These are phyloP conservation scores for Uromys caudimaculatus DNA, from an alignment of 2,797 vertebrate species.

Conservation along the genomic window DNA sequence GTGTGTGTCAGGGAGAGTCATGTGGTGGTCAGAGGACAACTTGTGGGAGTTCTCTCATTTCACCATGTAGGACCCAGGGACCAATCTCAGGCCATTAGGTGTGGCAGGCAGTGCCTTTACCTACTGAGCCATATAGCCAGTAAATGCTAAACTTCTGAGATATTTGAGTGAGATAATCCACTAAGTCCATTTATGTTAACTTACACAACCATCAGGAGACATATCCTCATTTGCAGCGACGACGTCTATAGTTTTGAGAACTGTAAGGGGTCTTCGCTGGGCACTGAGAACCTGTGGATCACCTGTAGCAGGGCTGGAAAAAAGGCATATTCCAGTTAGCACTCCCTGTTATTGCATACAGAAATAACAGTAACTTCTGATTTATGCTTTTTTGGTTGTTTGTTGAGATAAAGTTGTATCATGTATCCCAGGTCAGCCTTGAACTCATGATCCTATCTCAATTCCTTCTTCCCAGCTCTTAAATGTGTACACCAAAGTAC, in stretches of 20 bases:
- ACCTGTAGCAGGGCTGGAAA: constrained; percentile 78
- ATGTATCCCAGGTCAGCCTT: neutral
- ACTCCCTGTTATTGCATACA: neutral
- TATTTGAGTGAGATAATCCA: constrained; percentile 5
- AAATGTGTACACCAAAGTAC: neutral
- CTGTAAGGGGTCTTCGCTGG: constrained; percentile 83
- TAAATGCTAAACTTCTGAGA: neutral
- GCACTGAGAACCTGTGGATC: neutral
- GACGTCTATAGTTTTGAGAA: constrained; percentile 79
- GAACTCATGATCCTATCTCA: neutral
- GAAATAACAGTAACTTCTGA: neutral
- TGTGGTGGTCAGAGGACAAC: neutral
- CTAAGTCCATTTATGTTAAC: constrained; percentile 42
- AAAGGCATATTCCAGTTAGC: constrained; percentile 59
- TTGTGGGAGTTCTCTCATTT: neutral
- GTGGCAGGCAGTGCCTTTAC: too few relatives aligned
- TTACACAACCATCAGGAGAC: constrained; percentile 84
- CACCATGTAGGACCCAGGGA: neutral
- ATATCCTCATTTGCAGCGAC: constrained; percentile 76
- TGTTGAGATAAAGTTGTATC: neutral
- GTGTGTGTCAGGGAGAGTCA: too few relatives aligned
- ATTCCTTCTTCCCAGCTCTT: neutral
- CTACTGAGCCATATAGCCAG: neutral
- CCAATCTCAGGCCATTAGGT: neutral
- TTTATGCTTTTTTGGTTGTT: neutral